A percentile compares a stretch with the other conserved stretches of the same genome.
Evolutionary conservation across 2,797 vertebrate species (phyloP).

Genomic region (Sarcophilus harrisii): DNA sequence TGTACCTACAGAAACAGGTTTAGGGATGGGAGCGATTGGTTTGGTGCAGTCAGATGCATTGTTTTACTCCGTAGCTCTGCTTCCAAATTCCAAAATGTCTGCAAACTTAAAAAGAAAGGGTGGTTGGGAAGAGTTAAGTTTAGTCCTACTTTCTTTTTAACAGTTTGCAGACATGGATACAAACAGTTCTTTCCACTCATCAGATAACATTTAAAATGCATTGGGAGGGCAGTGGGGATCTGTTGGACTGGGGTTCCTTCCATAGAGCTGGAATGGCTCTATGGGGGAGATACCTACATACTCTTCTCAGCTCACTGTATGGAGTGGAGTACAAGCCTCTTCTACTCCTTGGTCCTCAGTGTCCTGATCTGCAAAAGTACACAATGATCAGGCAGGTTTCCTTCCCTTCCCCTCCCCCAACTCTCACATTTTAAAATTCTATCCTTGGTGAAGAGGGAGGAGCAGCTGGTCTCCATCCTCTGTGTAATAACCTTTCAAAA

Average conservation of each 20-base stretch:
- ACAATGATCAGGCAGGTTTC: neutral
- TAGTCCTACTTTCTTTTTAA: neutral
- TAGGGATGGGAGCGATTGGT: neutral
- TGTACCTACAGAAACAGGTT: neutral
- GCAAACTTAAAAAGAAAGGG: too few relatives aligned
- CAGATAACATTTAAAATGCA: neutral
- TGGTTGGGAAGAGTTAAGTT: neutral
- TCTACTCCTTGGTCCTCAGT: neutral
- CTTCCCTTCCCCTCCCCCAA: neutral
- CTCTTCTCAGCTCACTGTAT: neutral
- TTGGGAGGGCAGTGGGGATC: neutral
- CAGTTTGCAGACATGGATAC: neutral
- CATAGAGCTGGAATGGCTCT: neutral
- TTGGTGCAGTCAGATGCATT: neutral
- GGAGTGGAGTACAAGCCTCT: neutral
- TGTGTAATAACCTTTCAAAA: conserved; percentile 2
- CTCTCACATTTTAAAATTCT: neutral
- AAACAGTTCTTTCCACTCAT: neutral
- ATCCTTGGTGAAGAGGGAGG: neutral
- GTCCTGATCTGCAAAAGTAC: neutral
- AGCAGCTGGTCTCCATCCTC: neutral
- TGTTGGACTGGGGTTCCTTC: neutral
- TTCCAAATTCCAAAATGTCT: neutral
- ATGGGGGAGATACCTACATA: neutral
- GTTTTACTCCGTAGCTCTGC: neutral